phyloP scores from a whole-genome alignment of 2,113 vertebrate genomes.

The Pterocles burchelli region DNA sequence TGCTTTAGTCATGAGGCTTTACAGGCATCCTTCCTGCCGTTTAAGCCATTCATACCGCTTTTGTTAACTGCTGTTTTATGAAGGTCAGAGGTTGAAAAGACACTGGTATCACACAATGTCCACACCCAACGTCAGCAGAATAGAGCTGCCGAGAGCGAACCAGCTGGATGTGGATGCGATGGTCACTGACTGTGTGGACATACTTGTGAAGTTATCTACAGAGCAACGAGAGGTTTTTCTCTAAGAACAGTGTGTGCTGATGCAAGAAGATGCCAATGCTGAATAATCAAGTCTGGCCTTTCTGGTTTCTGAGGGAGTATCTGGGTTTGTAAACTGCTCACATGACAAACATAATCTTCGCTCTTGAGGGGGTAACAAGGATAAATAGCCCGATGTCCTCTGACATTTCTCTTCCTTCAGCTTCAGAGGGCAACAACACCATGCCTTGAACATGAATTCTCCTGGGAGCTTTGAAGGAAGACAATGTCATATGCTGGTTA shows the following conservation, averaged over 20 bases:
- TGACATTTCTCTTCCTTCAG: not conserved
- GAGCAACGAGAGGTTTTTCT: not conserved
- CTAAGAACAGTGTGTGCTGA: not conserved
- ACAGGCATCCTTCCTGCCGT: not conserved
- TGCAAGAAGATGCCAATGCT: not conserved
- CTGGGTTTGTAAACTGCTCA: not conserved
- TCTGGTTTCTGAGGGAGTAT: not conserved
- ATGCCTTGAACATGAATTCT: not conserved
- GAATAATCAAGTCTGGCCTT: not conserved
- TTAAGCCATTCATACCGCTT: not conserved
- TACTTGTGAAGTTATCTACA: not conserved
- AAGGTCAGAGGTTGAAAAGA: not conserved
- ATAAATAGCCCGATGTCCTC: not conserved
- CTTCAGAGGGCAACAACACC: not conserved
- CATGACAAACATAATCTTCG: not conserved
- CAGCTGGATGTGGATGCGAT: not conserved
- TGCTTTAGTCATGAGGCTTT: not conserved
- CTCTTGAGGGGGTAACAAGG: not conserved
- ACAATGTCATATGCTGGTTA: not conserved
- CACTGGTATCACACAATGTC: not conserved
- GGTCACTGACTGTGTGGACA: not conserved
- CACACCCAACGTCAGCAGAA: not conserved
- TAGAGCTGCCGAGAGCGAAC: not conserved
- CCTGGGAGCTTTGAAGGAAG: not conserved
- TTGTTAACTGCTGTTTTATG: not conserved